Evolutionary conservation across 2,888 invertebrate species (phyloP).

Genomic region (Andrena flavipes): DNA sequence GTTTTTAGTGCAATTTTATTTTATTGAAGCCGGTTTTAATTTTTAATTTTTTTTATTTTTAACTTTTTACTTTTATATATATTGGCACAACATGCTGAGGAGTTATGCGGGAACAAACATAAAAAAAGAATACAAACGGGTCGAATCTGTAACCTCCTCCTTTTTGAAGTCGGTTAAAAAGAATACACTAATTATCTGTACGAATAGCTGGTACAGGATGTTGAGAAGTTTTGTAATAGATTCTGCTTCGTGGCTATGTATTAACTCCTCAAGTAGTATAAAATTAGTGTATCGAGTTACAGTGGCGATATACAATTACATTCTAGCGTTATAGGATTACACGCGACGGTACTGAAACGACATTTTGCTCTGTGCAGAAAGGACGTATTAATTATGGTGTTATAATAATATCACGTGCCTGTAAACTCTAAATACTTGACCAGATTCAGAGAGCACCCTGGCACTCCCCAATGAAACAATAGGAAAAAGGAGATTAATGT

Average conservation of each 20-base stretch:
- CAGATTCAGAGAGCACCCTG: no score
- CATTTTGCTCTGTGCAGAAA: background rate
- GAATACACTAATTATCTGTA: background rate
- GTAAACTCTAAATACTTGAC: background rate
- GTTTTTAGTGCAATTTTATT: no score
- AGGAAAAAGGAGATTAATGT: no score
- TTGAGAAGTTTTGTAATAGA: background rate
- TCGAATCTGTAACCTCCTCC: no score
- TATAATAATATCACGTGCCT: background rate
- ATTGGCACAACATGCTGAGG: no score
- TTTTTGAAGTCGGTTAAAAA: background rate
- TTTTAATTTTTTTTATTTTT: no score
- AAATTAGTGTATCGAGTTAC: conserved; percentile 44
- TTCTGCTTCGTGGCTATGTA: conserved; percentile 4
- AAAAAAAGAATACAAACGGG: no score
- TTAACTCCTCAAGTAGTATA: conserved; percentile 32
- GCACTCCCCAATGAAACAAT: no score
- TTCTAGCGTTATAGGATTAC: conserved; percentile 24
- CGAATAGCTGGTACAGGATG: background rate
- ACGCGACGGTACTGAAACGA: background rate
- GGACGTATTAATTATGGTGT: background rate
- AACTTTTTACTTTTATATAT: no score
- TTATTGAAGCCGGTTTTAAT: no score
- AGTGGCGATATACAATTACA: conserved; percentile 36
- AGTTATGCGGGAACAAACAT: no score